phyloP scores from a whole-genome alignment of 2,888 invertebrate species.

The Tillus elongatus region DNA sequence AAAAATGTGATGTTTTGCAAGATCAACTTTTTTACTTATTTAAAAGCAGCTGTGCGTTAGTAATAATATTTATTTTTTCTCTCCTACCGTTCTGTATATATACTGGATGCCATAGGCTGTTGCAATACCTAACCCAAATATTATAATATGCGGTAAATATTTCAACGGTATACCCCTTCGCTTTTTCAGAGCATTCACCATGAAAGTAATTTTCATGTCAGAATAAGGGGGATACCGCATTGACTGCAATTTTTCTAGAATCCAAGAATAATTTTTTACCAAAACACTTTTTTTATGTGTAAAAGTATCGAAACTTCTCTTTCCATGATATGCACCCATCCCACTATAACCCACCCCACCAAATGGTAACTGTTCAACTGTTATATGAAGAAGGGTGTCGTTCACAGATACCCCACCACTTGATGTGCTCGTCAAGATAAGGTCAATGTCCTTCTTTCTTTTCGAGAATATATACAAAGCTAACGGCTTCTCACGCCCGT shows the following conservation, averaged over 20 bases:
- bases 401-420: conserved; percentile 78
- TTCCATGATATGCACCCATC: conserved; percentile 90
- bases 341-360: conserved; percentile 95
- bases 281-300: conserved; percentile 82
- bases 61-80: too few relatives aligned
- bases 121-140: conserved; percentile 10
- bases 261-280: conserved; percentile 55
- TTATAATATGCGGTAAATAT: conserved; percentile 32
- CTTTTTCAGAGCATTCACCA: conserved; percentile 54
- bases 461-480: conserved; percentile 78
- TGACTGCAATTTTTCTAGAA: conserved; percentile 61
- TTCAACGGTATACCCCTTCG: conserved; percentile 51
- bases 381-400: conserved; percentile 76
- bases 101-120: conserved; percentile 7
- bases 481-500: conserved; percentile 81
- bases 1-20: too few relatives aligned
- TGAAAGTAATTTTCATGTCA: conserved; percentile 56
- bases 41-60: too few relatives aligned
- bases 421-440: conserved; percentile 61
- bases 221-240: conserved; percentile 78
- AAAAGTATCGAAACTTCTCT: conserved; percentile 83
- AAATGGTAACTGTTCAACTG: conserved; percentile 87
- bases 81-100: neutral
- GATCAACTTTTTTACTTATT: too few relatives aligned
- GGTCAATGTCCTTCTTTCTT: conserved; percentile 48